Percentiles rank a stretch among this genome's conserved stretches.
phyloP scores from a whole-genome alignment of 2,113 vertebrate genomes.

The Protobothrops mucrosquamatus region DNA sequence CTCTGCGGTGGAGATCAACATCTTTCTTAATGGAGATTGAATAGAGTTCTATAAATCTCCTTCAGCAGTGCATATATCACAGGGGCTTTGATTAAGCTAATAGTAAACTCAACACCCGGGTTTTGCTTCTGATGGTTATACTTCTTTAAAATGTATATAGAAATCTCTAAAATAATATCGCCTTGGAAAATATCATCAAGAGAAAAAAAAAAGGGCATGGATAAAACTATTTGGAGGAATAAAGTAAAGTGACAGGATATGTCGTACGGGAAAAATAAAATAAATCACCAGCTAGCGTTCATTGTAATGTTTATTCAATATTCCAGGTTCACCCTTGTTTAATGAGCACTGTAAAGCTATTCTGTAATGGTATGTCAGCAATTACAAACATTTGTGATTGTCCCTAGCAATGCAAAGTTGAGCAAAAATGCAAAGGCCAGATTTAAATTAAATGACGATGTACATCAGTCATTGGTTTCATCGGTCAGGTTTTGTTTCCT shows the following conservation, averaged over 20 bases:
- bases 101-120: neutral
- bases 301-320: neutral
- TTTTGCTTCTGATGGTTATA: neutral
- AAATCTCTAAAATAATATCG: neutral
- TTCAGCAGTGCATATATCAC: neutral
- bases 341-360: neutral
- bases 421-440: neutral
- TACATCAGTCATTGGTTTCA: neutral
- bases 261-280: no score
- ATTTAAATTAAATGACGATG: neutral
- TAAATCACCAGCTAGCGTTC: neutral
- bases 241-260: neutral
- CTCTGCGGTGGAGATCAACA: conserved; percentile 13
- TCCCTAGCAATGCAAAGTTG: neutral
- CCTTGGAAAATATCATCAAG: neutral
- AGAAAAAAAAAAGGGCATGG: neutral
- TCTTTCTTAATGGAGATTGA: conserved; percentile 28
- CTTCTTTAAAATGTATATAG: neutral
- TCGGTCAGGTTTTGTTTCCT: neutral
- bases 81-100: neutral
- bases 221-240: neutral
- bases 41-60: conserved; percentile 25
- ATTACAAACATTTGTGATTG: neutral
- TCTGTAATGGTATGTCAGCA: neutral
- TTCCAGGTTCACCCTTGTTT: neutral